Evolutionary conservation across 2,113 vertebrate species (phyloP).

Genomic region (Leptosomus discolor): DNA sequence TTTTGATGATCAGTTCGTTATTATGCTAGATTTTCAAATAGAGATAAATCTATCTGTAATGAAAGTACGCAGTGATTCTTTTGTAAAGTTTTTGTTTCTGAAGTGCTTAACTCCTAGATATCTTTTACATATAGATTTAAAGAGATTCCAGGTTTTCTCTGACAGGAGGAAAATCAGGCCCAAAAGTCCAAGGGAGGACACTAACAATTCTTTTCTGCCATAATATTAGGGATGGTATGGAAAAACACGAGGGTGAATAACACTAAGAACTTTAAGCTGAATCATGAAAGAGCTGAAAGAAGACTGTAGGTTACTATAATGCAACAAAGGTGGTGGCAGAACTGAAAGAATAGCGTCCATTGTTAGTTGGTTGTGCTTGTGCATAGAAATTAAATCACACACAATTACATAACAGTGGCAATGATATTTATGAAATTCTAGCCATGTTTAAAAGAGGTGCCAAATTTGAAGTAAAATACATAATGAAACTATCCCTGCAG

Average conservation of each 20-base stretch:
- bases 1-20: not conserved
- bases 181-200: not conserved
- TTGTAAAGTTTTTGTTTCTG: not conserved
- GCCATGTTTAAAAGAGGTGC: not conserved
- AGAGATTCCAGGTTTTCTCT: not conserved
- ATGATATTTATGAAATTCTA: not conserved
- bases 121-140: not conserved
- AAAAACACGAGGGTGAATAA: not conserved
- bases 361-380: not conserved
- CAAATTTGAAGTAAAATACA: not conserved
- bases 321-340: not conserved
- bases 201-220: not conserved
- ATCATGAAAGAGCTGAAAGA: not conserved
- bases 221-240: not conserved
- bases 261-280: not conserved
- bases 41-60: not conserved
- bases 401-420: not conserved
- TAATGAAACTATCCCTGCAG: not conserved
- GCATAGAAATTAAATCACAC: not conserved
- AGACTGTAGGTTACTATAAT: not conserved
- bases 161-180: not conserved
- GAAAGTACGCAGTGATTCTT: not conserved
- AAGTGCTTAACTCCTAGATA: not conserved
- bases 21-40: not conserved
- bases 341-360: not conserved